Conservation (phyloP, 2,888 invertebrate genomes). For the Hybos culiciformis region DNA sequence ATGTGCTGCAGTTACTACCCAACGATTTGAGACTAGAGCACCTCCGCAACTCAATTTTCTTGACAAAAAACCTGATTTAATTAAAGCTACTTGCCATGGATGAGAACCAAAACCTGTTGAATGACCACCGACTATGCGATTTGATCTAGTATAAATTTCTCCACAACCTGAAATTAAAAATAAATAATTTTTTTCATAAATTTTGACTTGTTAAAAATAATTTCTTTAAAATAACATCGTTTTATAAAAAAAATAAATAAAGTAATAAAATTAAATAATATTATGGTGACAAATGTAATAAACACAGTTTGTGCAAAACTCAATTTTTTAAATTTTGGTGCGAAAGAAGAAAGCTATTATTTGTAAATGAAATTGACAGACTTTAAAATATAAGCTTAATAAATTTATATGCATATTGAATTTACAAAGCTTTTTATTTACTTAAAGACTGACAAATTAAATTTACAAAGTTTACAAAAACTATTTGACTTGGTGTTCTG, state of each 20-base stretch:
- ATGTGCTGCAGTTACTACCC: slow-evolving; percentile 87
- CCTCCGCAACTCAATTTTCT: slow-evolving; percentile 88
- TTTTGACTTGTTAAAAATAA: neutral
- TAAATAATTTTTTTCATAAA: slow-evolving; percentile 7
- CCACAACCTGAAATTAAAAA: slow-evolving; percentile 63
- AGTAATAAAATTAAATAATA: slow-evolving; percentile 1
- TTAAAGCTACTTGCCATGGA: slow-evolving; percentile 89
- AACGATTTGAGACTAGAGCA: slow-evolving; percentile 74
- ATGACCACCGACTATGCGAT: slow-evolving; percentile 84
- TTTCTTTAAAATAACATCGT: neutral
- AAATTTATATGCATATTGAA: too few relatives aligned
- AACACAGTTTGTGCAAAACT: too few relatives aligned
- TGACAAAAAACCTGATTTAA: slow-evolving; percentile 79
- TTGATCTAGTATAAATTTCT: slow-evolving; percentile 72
- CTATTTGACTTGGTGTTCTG: slow-evolving; percentile 12
- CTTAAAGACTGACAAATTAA: too few relatives aligned
- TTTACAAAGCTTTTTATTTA: too few relatives aligned
- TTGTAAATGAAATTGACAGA: too few relatives aligned
- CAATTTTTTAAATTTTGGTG: too few relatives aligned
- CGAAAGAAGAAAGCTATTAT: too few relatives aligned
- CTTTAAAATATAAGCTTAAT: too few relatives aligned
- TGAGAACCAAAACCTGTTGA: slow-evolving; percentile 82
- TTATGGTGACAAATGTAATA: neutral
- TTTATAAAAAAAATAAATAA: neutral
- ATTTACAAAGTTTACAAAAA: neutral